phyloP scores from a whole-genome alignment of 2,797 vertebrate species.

The Bradypus variegatus region DNA sequence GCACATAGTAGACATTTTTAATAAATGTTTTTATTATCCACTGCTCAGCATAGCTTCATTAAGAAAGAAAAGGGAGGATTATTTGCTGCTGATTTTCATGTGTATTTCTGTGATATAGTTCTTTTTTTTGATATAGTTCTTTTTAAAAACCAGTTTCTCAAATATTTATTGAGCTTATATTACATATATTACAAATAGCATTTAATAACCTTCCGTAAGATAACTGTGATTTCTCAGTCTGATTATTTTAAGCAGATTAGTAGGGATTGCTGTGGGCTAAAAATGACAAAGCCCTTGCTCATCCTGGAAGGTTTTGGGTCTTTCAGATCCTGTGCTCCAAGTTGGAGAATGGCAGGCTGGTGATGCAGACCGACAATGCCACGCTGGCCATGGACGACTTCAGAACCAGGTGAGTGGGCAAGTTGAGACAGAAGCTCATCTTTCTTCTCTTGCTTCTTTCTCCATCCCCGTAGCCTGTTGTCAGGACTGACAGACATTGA shows the following conservation, averaged over 20 bases:
- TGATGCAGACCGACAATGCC: conserved; percentile 80
- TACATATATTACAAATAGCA: neutral
- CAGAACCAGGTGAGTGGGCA: conserved; percentile 77
- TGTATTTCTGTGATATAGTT: neutral
- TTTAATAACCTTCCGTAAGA: neutral
- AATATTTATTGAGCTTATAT: neutral
- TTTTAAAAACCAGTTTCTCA: neutral
- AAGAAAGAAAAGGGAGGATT: neutral
- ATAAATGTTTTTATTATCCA: neutral
- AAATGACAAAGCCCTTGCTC: neutral
- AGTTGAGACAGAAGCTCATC: neutral
- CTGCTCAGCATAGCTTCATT: neutral
- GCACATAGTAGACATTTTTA: neutral
- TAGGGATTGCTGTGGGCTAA: neutral
- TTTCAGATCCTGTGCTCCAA: conserved; percentile 76
- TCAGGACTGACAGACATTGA: neutral
- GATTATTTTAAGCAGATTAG: neutral
- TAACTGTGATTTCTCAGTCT: neutral
- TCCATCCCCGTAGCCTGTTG: neutral
- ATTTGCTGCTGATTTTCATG: neutral
- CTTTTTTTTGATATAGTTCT: neutral
- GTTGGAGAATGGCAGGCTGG: conserved; percentile 75
- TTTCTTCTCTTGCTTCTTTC: neutral
- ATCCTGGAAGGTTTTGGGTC: neutral
- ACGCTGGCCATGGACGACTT: conserved; percentile 81